phyloP scores from a whole-genome alignment of 2,113 vertebrate genomes.

The Marmota flaviventris region DNA sequence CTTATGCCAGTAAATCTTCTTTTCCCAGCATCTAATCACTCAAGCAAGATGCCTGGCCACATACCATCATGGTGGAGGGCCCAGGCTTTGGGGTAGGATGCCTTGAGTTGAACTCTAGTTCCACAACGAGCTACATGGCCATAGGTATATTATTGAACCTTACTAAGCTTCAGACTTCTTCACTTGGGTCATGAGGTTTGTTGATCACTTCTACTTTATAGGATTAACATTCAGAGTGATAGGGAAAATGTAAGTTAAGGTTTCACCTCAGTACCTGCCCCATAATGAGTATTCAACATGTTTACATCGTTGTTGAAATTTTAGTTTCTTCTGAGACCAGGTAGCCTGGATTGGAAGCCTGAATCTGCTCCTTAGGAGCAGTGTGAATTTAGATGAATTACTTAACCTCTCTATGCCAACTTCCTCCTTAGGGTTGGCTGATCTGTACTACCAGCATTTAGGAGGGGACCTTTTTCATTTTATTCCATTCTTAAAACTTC shows the following conservation, averaged over 20 bases:
- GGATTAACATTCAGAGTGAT: neutral
- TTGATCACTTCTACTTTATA: neutral
- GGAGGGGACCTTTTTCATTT: neutral
- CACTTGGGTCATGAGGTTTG: neutral
- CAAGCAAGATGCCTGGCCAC: rapidly evolving
- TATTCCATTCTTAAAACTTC: neutral
- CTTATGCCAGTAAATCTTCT: neutral
- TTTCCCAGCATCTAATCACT: neutral
- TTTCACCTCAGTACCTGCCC: neutral
- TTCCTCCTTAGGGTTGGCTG: neutral
- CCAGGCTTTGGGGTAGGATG: neutral
- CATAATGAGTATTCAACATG: neutral
- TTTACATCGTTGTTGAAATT: neutral
- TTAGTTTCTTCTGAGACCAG: neutral
- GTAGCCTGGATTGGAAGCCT: neutral
- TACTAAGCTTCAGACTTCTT: neutral
- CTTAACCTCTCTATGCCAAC: neutral
- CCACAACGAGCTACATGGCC: neutral
- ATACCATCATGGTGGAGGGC: neutral
- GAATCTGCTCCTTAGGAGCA: neutral
- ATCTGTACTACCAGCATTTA: neutral
- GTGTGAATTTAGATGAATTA: neutral
- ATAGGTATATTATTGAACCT: neutral
- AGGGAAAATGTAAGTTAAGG: neutral
- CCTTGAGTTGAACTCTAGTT: neutral